phyloP scores from a whole-genome alignment of 2,888 invertebrate genomes.

The Trichogramma dendrolimi region DNA sequence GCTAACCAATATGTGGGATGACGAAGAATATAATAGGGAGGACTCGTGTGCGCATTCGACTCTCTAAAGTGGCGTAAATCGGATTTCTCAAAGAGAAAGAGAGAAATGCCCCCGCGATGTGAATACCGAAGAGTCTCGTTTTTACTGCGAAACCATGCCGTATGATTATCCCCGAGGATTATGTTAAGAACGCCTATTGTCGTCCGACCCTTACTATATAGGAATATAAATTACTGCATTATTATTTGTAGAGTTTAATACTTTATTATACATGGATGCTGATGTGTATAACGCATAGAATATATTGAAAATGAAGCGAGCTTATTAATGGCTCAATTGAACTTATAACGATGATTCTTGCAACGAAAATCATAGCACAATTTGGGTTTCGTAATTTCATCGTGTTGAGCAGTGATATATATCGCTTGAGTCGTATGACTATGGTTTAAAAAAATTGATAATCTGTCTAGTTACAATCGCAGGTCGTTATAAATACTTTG shows the following conservation, averaged over 20 bases:
- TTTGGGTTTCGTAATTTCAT: no score
- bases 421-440: no score
- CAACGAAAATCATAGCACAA: no score
- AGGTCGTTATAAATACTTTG: no score
- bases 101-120: neutral
- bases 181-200: slow-evolving; percentile 6
- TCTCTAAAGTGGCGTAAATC: slow-evolving; percentile 24
- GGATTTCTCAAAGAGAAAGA: slow-evolving; percentile 15
- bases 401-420: no score
- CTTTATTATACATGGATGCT: no score
- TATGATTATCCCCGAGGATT: slow-evolving; percentile 15
- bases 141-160: slow-evolving; percentile 4
- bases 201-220: neutral
- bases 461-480: no score
- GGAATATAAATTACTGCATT: slow-evolving; percentile 15
- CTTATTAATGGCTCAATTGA: no score
- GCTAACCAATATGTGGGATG: slow-evolving; percentile 18
- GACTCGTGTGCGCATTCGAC: neutral
- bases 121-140: neutral
- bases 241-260: neutral
- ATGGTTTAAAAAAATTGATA: no score
- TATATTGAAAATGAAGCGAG: no score
- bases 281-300: no score
- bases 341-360: no score
- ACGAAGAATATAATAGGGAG: slow-evolving; percentile 10